phyloP scores from a whole-genome alignment of 2,888 invertebrate species.

The Oligia strigilis region DNA sequence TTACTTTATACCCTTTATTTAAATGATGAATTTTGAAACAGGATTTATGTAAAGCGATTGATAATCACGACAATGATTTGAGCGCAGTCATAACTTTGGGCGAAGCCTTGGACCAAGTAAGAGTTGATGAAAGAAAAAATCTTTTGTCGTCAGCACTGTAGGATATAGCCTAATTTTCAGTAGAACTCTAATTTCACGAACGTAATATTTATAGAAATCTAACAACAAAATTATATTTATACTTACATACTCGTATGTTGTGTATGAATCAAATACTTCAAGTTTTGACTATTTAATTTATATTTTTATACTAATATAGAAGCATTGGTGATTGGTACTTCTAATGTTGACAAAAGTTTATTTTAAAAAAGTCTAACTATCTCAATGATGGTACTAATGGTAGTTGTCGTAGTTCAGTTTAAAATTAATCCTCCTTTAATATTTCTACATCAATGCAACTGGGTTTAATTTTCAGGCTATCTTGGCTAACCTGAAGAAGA shows the following conservation, averaged over 20 bases:
- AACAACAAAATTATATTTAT: constrained; percentile 68
- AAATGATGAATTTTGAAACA: constrained; percentile 88
- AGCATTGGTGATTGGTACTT: constrained; percentile 74
- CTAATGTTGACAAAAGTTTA: constrained; percentile 66
- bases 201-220: constrained; percentile 73
- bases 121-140: constrained; percentile 78
- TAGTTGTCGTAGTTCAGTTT: constrained; percentile 88
- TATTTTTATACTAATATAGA: constrained; percentile 74
- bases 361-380: constrained; percentile 56
- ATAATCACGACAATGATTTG: constrained; percentile 93
- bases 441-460: constrained; percentile 33
- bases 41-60: constrained; percentile 94
- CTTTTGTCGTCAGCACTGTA: constrained; percentile 81
- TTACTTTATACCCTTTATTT: constrained; percentile 54
- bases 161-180: constrained; percentile 87
- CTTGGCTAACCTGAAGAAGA: constrained; percentile 94
- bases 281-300: constrained; percentile 62
- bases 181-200: constrained; percentile 85
- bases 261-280: constrained; percentile 56
- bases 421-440: constrained; percentile 67
- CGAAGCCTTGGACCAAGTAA: constrained; percentile 96
- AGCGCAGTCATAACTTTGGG: constrained; percentile 94
- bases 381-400: constrained; percentile 80
- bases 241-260: constrained; percentile 53
- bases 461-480: constrained; percentile 91